Conservation (phyloP, 2,113 vertebrate species). For the Pollimyrus isidori region DNA sequence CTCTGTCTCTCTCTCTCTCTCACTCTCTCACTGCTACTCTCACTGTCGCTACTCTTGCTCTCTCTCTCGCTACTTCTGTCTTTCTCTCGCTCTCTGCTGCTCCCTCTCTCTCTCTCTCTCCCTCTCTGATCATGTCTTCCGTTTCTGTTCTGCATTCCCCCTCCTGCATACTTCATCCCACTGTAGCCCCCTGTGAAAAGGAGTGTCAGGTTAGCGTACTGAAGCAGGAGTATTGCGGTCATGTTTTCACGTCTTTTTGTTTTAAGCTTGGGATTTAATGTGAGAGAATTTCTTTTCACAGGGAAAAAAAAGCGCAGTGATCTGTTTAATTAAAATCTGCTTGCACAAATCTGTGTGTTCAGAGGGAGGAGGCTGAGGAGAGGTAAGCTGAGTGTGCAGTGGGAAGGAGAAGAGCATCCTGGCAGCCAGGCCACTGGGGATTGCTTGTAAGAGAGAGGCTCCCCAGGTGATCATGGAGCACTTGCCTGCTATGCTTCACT, state of each 20-base stretch:
- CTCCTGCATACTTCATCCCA: slow-evolving; percentile 38
- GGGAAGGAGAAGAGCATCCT: slow-evolving; percentile 32
- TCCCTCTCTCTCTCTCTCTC: neutral
- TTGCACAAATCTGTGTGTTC: slow-evolving; percentile 48
- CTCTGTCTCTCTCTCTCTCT: neutral
- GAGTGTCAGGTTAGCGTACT: neutral
- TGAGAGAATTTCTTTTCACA: slow-evolving; percentile 59
- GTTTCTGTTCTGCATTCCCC: slow-evolving; percentile 9
- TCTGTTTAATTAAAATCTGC: slow-evolving; percentile 72
- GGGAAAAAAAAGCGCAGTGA: slow-evolving; percentile 45
- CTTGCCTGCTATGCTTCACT: neutral
- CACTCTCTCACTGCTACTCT: neutral
- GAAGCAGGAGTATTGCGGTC: slow-evolving; percentile 26
- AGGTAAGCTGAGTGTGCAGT: slow-evolving; percentile 48
- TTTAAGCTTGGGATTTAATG: slow-evolving; percentile 32
- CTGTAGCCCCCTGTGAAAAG: neutral
- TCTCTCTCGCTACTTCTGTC: no score
- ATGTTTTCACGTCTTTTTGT: slow-evolving; percentile 29
- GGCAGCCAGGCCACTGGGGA: slow-evolving; percentile 32
- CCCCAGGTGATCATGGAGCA: neutral
- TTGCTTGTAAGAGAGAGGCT: neutral
- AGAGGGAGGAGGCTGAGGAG: slow-evolving; percentile 57
- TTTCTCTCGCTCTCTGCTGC: neutral
- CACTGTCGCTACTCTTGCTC: neutral
- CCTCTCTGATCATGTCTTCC: neutral